Evolutionary conservation across 2,113 vertebrate species (phyloP), one percentile per base, ranked within the genome.

Genomic region (Notothenia coriiceps): DNA sequence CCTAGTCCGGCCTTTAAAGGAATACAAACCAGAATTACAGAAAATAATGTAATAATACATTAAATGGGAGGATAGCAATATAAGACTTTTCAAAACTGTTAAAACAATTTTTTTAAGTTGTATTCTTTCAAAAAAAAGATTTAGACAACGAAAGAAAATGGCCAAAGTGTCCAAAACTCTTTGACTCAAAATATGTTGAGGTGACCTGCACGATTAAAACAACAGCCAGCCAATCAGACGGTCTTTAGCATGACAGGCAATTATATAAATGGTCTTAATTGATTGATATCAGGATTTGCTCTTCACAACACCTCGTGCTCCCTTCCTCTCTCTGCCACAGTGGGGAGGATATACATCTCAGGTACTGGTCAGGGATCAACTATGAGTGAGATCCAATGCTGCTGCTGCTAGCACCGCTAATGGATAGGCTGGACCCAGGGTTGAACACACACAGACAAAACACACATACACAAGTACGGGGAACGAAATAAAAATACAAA

Each of bases 341-440:
- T 82, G 79, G 82, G 81, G 77, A 91, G 93, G 91, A 94, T 89
- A 90, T 91, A 92, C 83, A 83, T 92, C 86, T 80, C 88, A 93
- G 87, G 79, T 74, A 84, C 84, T 85, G 68, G 86, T 65, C 33
- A 80, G 83, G 79, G 81, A 95, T 95, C 91, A 89, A 94, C 94
- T 93, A 94, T 94, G 86, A 94, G 94, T 93, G 91, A 93, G 92
- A 92, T 82, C 60, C 87, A 90, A 88, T 40, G 35, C 35, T 8
- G 35, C 85, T 88, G 84, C 90, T 94, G 76, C 74, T 70, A 82
- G 82, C 90, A 87, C 88, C 92, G 89, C 84, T 90, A 94, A 93
- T 94, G 91, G 89, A 94, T 93, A 85, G 88, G 82, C 88, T 89
- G 91, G 86, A 88, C 84, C 60, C 61, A 84, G 72, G 88, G 44